These are phyloP conservation scores for Mythimna pallens DNA, from an alignment of 2,888 invertebrate genomes.

Conservation along the genomic window DNA sequence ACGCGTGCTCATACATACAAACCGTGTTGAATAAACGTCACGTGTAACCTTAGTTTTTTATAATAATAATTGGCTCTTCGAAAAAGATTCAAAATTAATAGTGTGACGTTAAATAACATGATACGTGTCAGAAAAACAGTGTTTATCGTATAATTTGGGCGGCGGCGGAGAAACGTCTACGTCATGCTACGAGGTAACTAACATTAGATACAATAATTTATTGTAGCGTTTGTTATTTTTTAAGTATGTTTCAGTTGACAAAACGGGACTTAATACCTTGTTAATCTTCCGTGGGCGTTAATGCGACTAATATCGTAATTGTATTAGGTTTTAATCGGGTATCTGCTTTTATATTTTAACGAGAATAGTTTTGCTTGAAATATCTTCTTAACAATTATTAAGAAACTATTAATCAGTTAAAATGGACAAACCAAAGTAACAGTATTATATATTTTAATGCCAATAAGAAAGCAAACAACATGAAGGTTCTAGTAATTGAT, in stretches of 20 bases:
- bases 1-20: slow-evolving; percentile 50
- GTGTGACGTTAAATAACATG: slow-evolving; percentile 82
- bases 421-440: neutral
- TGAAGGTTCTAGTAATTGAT: slow-evolving; percentile 35
- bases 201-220: slow-evolving; percentile 53
- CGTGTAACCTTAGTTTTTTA: slow-evolving; percentile 59
- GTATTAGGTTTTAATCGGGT: slow-evolving; percentile 49
- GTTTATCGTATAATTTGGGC: slow-evolving; percentile 83
- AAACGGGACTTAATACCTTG: slow-evolving; percentile 32
- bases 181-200: slow-evolving; percentile 86
- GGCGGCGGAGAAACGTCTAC: slow-evolving; percentile 80
- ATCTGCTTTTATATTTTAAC: slow-evolving; percentile 8
- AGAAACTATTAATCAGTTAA: slow-evolving; percentile 3
- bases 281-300: slow-evolving; percentile 43
- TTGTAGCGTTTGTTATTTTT: slow-evolving; percentile 21
- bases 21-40: slow-evolving; percentile 51
- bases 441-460: slow-evolving; percentile 18
- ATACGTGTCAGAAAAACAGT: slow-evolving; percentile 84
- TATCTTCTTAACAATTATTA: neutral
- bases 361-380: slow-evolving; percentile 3
- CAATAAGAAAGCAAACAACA: slow-evolving; percentile 11
- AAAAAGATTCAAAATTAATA: slow-evolving; percentile 70
- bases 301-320: slow-evolving; percentile 59
- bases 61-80: slow-evolving; percentile 63
- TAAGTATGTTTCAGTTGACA: slow-evolving; percentile 9